phyloP scores from a whole-genome alignment of 2,888 invertebrate species.

The Ptilodon capucinus region DNA sequence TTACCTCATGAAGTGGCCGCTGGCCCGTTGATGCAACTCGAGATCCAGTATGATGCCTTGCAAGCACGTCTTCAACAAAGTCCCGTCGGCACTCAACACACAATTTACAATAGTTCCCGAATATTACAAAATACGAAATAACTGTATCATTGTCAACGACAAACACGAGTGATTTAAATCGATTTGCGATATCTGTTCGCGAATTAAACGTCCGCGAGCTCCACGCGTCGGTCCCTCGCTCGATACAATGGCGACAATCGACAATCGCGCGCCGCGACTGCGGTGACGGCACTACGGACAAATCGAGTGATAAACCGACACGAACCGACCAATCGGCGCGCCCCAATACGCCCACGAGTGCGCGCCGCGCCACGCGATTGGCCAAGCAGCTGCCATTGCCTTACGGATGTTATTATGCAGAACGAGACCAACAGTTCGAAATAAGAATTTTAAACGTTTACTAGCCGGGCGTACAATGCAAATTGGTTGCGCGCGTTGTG shows the following conservation, averaged over 20 bases:
- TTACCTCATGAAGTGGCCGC: constrained; percentile 89
- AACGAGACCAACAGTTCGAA: constrained; percentile 77
- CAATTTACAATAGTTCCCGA: constrained; percentile 28
- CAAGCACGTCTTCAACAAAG: constrained; percentile 41
- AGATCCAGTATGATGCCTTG: constrained; percentile 87
- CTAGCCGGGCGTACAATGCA: constrained; percentile 74
- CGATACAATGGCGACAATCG: constrained; percentile 80
- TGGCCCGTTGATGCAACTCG: constrained; percentile 89
- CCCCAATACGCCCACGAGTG: constrained; percentile 75
- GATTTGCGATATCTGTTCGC: constrained; percentile 61
- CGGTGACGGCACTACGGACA: constrained; percentile 73
- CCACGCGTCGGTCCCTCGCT: constrained; percentile 67
- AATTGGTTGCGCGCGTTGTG: constrained; percentile 75
- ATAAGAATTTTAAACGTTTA: constrained; percentile 80
- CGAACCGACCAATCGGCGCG: constrained; percentile 62
- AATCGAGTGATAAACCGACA: constrained; percentile 77
- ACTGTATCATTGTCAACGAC: constrained; percentile 50
- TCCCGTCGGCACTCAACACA: constrained; percentile 56
- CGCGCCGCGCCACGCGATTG: constrained; percentile 67
- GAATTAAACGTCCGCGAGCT: constrained; percentile 60
- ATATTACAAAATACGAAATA: constrained; percentile 35
- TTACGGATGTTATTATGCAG: constrained; percentile 81
- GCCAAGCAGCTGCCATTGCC: constrained; percentile 80
- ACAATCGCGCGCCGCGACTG: constrained; percentile 77
- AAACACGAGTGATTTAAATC: constrained; percentile 55